Evolutionary conservation across 1,140 invertebrate species (phyloP), one percentile per base, ranked within the genome.

Genomic region (Drosophila fuyamai): DNA sequence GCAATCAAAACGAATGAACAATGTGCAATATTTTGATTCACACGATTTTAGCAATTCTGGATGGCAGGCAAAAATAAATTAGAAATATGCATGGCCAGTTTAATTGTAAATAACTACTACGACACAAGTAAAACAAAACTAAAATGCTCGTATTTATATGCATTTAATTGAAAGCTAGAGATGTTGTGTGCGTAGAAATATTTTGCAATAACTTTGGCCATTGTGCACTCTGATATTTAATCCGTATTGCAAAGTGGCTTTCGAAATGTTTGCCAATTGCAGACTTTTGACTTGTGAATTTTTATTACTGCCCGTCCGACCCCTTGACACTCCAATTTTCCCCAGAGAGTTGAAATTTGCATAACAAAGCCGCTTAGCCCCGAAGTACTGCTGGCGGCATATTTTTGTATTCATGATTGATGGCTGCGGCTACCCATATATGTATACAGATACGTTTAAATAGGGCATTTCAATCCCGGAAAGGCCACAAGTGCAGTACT

Each of bases 141-240:
- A 54, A 67, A 63, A 70, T 50, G 14, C 63, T 36, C 13, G 36
- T 27, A 47, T 55, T 41, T 46, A 32, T 57, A 36, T 62, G 29
- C n/a, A 54, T 54, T 59, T 56, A 43, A 67, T 60, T 77, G 67
- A 54, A 48, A 46, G 60, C 60, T 32, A 10, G 63, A 10, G 63
- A 18, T 35, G n/a, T 36, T 44, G 43, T 71, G 27, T 53, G 7
- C 38, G 10, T 18, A 43, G 46, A 76, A 76, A 67, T 86, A 79
- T 79, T 80, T 82, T 60, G 74, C 83, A 82, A 82, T 82, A 88
- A 88, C 78, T 81, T 81, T 81, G 48, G 40, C 9, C 54, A 74
- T 71, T 44, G 32, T 84, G 56, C 59, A 10, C 7, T 57, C 40
- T 76, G 55, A 76, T 67, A 67, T 76, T 81, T 85, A 74, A 84